Evolutionary conservation across 2,888 invertebrate genomes (phyloP).

Genomic region (Heliconius hortense): DNA sequence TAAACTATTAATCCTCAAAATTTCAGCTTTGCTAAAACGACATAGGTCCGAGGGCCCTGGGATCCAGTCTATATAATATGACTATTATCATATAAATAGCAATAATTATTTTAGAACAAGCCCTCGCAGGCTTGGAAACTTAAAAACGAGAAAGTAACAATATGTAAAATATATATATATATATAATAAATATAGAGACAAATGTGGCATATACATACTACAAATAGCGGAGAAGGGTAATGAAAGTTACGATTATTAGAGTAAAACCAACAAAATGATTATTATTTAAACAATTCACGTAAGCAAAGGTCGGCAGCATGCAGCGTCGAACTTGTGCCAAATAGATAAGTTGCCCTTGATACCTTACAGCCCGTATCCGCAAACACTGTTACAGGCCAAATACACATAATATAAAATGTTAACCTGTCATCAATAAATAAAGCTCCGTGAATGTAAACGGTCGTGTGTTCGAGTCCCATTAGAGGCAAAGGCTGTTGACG

Average conservation of each 20-base stretch:
- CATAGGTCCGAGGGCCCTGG: too few relatives aligned
- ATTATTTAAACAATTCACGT: slow-evolving; percentile 23
- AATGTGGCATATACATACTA: neutral
- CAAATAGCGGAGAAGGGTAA: neutral
- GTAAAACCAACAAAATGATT: neutral
- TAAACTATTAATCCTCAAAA: too few relatives aligned
- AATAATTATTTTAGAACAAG: neutral
- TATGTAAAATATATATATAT: neutral
- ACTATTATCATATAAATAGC: neutral
- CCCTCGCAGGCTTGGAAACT: neutral
- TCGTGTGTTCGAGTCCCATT: too few relatives aligned
- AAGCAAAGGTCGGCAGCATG: slow-evolving; percentile 40
- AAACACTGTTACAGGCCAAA: slow-evolving; percentile 10
- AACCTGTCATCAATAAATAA: neutral
- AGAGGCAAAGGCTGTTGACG: too few relatives aligned
- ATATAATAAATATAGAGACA: neutral
- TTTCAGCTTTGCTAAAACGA: too few relatives aligned
- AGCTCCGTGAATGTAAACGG: too few relatives aligned
- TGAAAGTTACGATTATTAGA: neutral
- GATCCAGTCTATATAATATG: too few relatives aligned
- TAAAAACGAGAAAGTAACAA: neutral
- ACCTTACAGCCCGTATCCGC: slow-evolving; percentile 36
- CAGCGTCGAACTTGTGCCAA: slow-evolving; percentile 59
- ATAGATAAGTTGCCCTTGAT: slow-evolving; percentile 65
- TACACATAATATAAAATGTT: neutral